A percentile compares a stretch with the other conserved stretches of the same genome.
Evolutionary conservation across 2,888 invertebrate species (phyloP).

Genomic region (Pollenia angustigena): DNA sequence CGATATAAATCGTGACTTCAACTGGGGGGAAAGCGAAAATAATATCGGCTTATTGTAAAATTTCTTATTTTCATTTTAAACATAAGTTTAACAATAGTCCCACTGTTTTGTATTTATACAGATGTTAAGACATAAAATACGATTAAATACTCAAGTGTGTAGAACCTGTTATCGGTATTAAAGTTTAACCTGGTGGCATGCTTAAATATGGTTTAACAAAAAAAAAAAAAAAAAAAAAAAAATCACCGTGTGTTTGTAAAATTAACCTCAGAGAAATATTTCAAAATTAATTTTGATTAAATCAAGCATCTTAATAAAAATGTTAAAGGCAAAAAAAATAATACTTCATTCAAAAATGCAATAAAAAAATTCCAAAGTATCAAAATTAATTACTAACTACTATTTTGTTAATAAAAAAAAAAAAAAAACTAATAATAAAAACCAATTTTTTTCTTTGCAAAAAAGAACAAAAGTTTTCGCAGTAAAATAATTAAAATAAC

Average conservation of each 20-base stretch:
- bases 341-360: not conserved
- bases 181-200: conserved; percentile 40
- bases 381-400: conserved; percentile 24
- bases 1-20: too few relatives aligned
- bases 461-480: not conserved
- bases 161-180: conserved; percentile 64
- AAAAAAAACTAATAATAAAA: not conserved
- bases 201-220: not conserved
- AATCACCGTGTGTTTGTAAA: conserved; percentile 22
- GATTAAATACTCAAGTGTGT: conserved; percentile 46
- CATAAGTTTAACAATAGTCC: not conserved
- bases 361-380: conserved; percentile 11
- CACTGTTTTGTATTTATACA: conserved; percentile 21
- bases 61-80: not conserved
- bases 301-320: conserved; percentile 47
- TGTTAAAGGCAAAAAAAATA: conserved; percentile 8
- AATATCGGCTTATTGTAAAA: too few relatives aligned
- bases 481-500: conserved; percentile 17
- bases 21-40: too few relatives aligned
- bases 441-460: not conserved
- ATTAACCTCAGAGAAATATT: conserved; percentile 52
- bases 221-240: not conserved
- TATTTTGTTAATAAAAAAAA: conserved; percentile 22
- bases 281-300: conserved; percentile 55
- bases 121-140: conserved; percentile 46